phyloP scores from a whole-genome alignment of 1,140 invertebrate genomes.

The Oscheius sp. region DNA sequence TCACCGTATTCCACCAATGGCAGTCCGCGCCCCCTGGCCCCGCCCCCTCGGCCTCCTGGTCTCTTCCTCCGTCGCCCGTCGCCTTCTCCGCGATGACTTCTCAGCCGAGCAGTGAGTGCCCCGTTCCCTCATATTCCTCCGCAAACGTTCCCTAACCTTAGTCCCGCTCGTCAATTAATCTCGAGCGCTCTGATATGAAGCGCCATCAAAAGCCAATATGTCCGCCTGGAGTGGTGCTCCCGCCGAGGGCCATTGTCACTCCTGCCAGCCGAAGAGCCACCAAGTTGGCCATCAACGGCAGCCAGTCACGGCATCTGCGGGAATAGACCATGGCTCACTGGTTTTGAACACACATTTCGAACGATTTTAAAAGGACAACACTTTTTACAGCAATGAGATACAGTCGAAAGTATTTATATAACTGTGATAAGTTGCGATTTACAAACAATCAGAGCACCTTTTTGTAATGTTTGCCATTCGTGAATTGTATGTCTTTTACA shows the following conservation, averaged over 20 bases:
- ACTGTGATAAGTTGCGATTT: no score
- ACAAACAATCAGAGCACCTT: no score
- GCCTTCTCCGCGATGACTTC: not conserved
- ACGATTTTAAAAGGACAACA: no score
- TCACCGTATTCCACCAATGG: slow-evolving; percentile 2
- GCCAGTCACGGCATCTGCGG: not conserved
- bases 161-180: no score
- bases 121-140: not conserved
- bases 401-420: no score
- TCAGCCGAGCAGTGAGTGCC: slow-evolving; percentile 3
- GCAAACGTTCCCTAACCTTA: no score
- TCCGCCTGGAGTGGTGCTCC: not conserved
- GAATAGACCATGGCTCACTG: no score
- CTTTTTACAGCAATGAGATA: no score
- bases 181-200: slow-evolving; percentile 4
- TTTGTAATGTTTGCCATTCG: no score
- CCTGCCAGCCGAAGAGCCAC: not conserved
- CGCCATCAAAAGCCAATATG: slow-evolving; percentile 12
- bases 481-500: no score
- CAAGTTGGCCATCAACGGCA: not conserved
- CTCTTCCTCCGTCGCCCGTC: not conserved
- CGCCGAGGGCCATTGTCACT: slow-evolving; percentile 1
- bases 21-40: not conserved
- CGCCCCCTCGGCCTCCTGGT: not conserved
- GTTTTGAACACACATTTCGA: no score